These are phyloP conservation scores for Hyposoter didymator DNA, from an alignment of 2,888 invertebrate species.

Conservation along the genomic window DNA sequence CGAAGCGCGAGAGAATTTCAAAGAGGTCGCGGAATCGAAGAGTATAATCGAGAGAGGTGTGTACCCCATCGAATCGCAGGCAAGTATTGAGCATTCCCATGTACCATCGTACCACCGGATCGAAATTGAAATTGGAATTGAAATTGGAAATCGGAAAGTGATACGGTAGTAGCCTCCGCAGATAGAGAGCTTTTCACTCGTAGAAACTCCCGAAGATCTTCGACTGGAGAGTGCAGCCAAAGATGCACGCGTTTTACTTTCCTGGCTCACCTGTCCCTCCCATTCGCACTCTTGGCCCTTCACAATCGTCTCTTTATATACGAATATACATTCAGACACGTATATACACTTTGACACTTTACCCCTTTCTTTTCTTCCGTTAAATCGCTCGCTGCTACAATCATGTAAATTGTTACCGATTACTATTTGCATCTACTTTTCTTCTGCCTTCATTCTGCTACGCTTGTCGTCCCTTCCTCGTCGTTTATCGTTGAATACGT, in stretches of 20 bases:
- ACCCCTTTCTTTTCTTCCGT: slow-evolving; percentile 8
- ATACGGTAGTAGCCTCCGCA: slow-evolving; percentile 61
- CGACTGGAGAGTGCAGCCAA: slow-evolving; percentile 32
- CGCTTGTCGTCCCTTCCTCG: slow-evolving; percentile 14
- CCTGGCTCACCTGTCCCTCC: slow-evolving; percentile 51
- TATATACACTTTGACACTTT: slow-evolving; percentile 24
- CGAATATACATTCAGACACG: not conserved
- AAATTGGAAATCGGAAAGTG: slow-evolving; percentile 74
- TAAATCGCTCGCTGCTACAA: slow-evolving; percentile 34
- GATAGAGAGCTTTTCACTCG: slow-evolving; percentile 43
- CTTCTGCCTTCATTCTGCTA: slow-evolving; percentile 28
- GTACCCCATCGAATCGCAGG: slow-evolving; percentile 21
- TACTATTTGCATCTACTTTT: slow-evolving; percentile 38
- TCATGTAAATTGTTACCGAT: slow-evolving; percentile 44
- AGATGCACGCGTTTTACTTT: slow-evolving; percentile 45
- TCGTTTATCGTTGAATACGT: slow-evolving; percentile 29
- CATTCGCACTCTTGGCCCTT: slow-evolving; percentile 51
- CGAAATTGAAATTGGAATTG: slow-evolving; percentile 74
- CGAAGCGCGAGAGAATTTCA: slow-evolving; percentile 54
- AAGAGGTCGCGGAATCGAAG: slow-evolving; percentile 56
- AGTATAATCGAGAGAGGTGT: slow-evolving; percentile 56
- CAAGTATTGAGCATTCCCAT: slow-evolving; percentile 30
- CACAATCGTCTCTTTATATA: slow-evolving; percentile 5
- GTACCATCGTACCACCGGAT: slow-evolving; percentile 48
- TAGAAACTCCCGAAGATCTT: slow-evolving; percentile 40